A percentile compares a stretch with the other conserved stretches of the same genome.
Evolutionary conservation across 2,888 invertebrate species (phyloP).

Genomic region (Ennomos fuscantarius): DNA sequence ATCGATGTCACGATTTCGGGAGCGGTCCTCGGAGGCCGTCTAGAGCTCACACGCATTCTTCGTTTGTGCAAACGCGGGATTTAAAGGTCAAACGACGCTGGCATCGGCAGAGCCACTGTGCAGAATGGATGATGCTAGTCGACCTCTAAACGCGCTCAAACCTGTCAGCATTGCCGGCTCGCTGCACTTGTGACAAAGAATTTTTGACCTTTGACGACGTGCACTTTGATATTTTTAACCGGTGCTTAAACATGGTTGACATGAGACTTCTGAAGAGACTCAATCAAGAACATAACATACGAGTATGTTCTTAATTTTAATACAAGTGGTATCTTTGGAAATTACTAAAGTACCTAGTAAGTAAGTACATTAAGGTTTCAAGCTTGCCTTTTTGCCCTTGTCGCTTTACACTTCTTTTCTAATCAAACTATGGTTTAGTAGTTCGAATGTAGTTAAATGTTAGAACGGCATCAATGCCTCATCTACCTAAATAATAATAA

Average conservation of each 20-base stretch:
- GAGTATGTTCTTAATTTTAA: neutral
- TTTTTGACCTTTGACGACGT: conserved; percentile 28
- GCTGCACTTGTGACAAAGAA: conserved; percentile 28
- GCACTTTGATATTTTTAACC: conserved; percentile 33
- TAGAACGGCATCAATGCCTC: no score
- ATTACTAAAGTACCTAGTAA: no score
- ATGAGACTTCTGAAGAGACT: conserved; percentile 5
- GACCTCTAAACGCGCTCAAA: conserved; percentile 40
- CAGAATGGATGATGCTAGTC: conserved; percentile 34
- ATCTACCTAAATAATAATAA: no score
- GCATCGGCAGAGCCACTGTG: conserved; percentile 20
- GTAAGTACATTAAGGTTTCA: no score
- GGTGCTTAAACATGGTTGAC: conserved; percentile 11
- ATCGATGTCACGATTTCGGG: conserved; percentile 80
- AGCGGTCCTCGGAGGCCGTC: conserved; percentile 59
- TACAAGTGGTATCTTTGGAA: neutral
- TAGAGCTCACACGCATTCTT: conserved; percentile 53
- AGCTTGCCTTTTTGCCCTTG: no score
- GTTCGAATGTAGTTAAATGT: no score
- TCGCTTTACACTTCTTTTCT: no score
- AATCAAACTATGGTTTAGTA: no score
- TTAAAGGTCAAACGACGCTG: conserved; percentile 50
- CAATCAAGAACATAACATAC: conserved; percentile 3
- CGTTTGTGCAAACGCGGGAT: conserved; percentile 36
- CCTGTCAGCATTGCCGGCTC: conserved; percentile 36